Base-by-base conservation (phyloP, 2,797 vertebrate species). In the Gymnoscopelus braueri region DNA sequence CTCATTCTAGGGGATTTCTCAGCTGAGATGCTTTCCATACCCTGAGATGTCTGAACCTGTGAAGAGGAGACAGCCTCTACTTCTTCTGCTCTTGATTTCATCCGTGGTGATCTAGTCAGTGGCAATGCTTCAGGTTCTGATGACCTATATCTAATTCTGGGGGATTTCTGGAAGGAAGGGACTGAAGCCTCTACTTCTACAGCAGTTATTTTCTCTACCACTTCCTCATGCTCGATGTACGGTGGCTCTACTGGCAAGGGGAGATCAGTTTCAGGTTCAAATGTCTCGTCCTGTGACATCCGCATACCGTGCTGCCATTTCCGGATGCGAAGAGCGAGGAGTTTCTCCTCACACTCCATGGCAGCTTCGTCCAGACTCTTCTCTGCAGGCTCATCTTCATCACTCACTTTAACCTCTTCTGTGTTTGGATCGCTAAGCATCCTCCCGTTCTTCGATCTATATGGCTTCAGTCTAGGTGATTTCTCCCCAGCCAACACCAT, bases 221-320 rank as follows among this genome's bases (percentile, higher is more conserved):
- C 26, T 19, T 75, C 70, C 4, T 77, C 79, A 9, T 80, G 74
- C 68, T 86, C 84, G 47, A 70, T 69, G 75, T 81, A 65, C 19
- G 71, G 64, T 1, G 14, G 50, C 58, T 81, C 73, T 50, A 61
- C 2, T 2, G 56, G 47, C 4, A 65, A 13, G 1, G 81, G 72
- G 44, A 83, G 58, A 57, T 86, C 79, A 11, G 50, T 68, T 80
- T 89, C 85, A 60, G 82, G 72, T 4, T 79, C 64, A 81, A 82
- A 74, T 51, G 47, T 32, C 60, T 88, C 87, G 24, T 84, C 74
- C 32, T 90, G 79, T 59, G 87, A 83, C 71, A 86, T 74, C 24
- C 71, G 77, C 65, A 84, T 81, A 2, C 86, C 87, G 68, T 92
- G 79, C 74, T 93, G 90, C 91, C 90, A 91, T 80, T 92, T 91